Evolutionary conservation across 2,797 vertebrate species (phyloP), one percentile per base, ranked within the genome.

Genomic region (Catamblyrhynchus diadema): DNA sequence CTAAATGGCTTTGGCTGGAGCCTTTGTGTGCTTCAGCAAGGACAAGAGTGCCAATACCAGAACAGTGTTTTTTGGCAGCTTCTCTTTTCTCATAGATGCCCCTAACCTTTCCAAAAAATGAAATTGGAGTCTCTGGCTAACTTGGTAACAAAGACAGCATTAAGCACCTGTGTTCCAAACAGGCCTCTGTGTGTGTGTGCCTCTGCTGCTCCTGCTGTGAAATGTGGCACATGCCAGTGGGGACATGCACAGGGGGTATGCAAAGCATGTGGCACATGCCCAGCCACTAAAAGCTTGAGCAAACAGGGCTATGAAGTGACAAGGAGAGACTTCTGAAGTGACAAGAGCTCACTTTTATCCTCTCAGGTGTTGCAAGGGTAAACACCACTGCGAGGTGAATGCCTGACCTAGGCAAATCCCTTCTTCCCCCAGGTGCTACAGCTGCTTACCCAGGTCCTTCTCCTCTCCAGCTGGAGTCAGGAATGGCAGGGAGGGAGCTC

Each of bases 1-100:
- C 41, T 90, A 79, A 93, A 85, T 48, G 41, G 37, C 62, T 88
- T 94, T 96, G 89, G 61, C 75, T 92, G 69, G 66, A 88, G 44
- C 4, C 9, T 32, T 83, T n/a, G 22, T 66, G 17, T 74, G 39
- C 30, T 85, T 70, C 60, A 89, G 65, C 42, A 67, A 69, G 54
- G 47, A 60, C 7, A 1, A 69, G n/a, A 72, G 23, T 69, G 82
- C 69, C 85, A 93, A 7, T 56, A 67, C 9, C 22, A 77, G 41
- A 2, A 17, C 5, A 66, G 73, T 45, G 12, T 0, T 24, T 61
- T 74, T 56, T 79, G 82, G 44, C 59, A 92, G 33, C 5, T 79
- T 59, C 30, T 48, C 10, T 71, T 65, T 78, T 81, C 57, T 83
- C 33, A 33, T 45, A 53, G 25, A 24, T 1, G 1, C 7, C 10